phyloP scores from a whole-genome alignment of 1,140 invertebrate genomes.

The Anastrepha ludens region DNA sequence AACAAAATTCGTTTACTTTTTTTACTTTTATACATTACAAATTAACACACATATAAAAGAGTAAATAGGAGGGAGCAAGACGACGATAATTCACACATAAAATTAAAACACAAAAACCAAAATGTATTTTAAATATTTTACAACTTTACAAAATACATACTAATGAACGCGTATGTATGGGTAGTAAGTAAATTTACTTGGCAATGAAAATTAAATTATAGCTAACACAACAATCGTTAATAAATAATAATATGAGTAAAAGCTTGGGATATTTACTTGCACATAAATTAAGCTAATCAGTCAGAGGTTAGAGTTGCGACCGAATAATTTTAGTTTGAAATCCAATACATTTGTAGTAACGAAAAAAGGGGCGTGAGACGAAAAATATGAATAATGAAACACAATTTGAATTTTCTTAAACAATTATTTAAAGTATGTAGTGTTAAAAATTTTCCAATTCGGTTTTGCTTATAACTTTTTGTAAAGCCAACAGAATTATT shows the following conservation, averaged over 20 bases:
- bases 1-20: slow-evolving; percentile 28
- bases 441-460: too few species aligned
- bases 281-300: slow-evolving; percentile 44
- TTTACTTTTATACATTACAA: slow-evolving; percentile 35
- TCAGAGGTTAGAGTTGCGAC: slow-evolving; percentile 37
- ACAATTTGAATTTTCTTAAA: too few species aligned
- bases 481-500: too few species aligned
- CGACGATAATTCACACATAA: not conserved
- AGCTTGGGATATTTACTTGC: slow-evolving; percentile 16
- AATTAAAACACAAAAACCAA: not conserved
- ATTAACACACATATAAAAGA: slow-evolving; percentile 41
- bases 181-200: not conserved
- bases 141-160: slow-evolving; percentile 8
- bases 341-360: not conserved
- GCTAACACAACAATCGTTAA: not conserved
- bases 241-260: not conserved
- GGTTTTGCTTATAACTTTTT: too few species aligned
- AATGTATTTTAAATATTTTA: not conserved
- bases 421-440: too few species aligned
- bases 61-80: not conserved
- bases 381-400: too few species aligned
- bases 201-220: slow-evolving; percentile 12
- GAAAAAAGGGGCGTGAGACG: too few species aligned
- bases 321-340: not conserved
- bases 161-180: not conserved